A percentile compares a stretch with the other conserved stretches of the same genome.
Evolutionary conservation across 2,797 vertebrate genomes (phyloP).

Genomic region (Hydrolagus colliei): DNA sequence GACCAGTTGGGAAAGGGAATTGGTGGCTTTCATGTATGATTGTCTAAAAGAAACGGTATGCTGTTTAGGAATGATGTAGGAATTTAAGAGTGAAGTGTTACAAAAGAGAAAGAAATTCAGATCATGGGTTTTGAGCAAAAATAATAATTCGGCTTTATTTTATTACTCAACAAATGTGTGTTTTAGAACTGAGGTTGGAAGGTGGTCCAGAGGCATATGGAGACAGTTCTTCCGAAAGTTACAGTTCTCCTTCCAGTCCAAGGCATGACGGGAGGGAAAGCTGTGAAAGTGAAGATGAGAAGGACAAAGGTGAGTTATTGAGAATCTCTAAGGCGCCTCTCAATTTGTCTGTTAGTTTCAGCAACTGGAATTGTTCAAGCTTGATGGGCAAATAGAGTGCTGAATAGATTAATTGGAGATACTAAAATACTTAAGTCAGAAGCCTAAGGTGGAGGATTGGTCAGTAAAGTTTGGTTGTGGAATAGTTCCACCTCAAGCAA

Average conservation of each 20-base stretch:
- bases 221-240: slow-evolving; percentile 88
- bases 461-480: not conserved
- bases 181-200: slow-evolving; percentile 64
- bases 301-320: slow-evolving; percentile 66
- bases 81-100: not conserved
- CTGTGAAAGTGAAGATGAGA: slow-evolving; percentile 82
- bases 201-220: slow-evolving; percentile 72
- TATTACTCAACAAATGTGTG: slow-evolving; percentile 24
- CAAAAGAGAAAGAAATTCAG: slow-evolving; percentile 25
- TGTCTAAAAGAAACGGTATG: not conserved
- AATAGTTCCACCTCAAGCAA: not conserved
- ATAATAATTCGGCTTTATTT: slow-evolving; percentile 9
- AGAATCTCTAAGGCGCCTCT: not conserved
- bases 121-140: not conserved
- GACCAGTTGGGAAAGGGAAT: not conserved
- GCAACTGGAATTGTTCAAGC: not conserved
- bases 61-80: too few species aligned
- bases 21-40: not conserved
- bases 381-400: not conserved
- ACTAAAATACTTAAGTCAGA: not conserved
- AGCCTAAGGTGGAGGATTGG: not conserved
- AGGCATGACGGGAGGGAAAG: slow-evolving; percentile 74
- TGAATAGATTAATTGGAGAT: not conserved
- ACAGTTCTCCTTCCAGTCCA: slow-evolving; percentile 87
- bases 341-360: not conserved